Evolutionary conservation across 2,888 invertebrate genomes (phyloP), one percentile per base, ranked within the genome.

Genomic region (Agriopis aurantiaria): DNA sequence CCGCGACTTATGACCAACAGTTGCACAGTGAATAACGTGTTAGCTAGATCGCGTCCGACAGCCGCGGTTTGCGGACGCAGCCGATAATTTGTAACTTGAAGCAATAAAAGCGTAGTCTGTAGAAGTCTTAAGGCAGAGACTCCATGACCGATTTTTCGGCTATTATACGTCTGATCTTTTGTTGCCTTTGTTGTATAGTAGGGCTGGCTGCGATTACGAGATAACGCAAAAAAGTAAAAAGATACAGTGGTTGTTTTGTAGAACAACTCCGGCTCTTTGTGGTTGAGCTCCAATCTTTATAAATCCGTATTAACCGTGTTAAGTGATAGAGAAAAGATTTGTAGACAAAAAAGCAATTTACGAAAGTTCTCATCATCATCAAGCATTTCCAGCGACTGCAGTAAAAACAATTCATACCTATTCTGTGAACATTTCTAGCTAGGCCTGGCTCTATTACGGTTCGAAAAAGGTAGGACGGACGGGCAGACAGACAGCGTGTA

Each of bases 101-200:
- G 11, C 48, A 43, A 43, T 43, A 43, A 43, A 8, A 48, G 23
- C 46, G 45, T 46, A 58, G n/a, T 58, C 11, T 58, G 58, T 17
- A 33, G 1, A 58, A 11, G 43, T 14, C 56, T 52, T 69, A 58
- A 69, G 69, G 62, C 69, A 65, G 62, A 74, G 61, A 68, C 59
- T 55, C 65, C 65, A 55, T 69, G 68, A 70, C 73, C 67, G 75
- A 75, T 75, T 72, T 75, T 73, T 70, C 61, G 69, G 68, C 62
- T 62, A 70, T 73, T 63, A 63, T 60, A 61, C 65, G 67, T 68
- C 71, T 71, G 68, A 72, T 70, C 72, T 73, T 71, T 75, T 74
- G 75, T 75, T 69, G 62, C 62, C 62, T 71, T 72, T 71, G 56
- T 68, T 66, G 23, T 45, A 48, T 46, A 40, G 58, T 61, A 71